These are phyloP conservation scores for Passerina amoena DNA, from an alignment of 2,113 vertebrate genomes.

Conservation along the genomic window DNA sequence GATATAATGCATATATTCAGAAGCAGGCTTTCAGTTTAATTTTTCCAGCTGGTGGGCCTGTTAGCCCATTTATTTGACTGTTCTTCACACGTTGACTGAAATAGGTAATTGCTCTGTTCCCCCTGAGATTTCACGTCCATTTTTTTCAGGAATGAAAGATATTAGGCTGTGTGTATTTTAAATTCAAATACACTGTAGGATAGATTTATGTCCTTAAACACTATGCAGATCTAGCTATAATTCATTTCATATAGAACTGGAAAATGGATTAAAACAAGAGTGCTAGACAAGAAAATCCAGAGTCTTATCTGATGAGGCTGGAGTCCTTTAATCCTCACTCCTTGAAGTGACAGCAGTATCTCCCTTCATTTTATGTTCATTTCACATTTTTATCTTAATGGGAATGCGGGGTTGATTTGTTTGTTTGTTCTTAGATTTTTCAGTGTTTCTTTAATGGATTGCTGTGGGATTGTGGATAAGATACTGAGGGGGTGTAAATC, in stretches of 20 bases:
- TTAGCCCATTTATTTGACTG: conserved; percentile 66
- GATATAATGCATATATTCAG: conserved; percentile 63
- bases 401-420: background rate
- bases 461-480: background rate
- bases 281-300: conserved; percentile 28
- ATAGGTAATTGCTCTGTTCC: conserved; percentile 61
- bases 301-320: conserved; percentile 51
- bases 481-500: background rate
- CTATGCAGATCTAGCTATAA: conserved; percentile 39
- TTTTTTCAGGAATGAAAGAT: conserved; percentile 49
- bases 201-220: conserved; percentile 51
- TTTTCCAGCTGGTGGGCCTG: conserved; percentile 63
- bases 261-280: conserved; percentile 36
- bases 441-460: background rate
- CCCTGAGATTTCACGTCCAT: conserved; percentile 45
- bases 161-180: conserved; percentile 48
- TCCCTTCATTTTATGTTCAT: conserved; percentile 20
- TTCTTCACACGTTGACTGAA: conserved; percentile 65
- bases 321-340: conserved; percentile 42
- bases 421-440: conserved; percentile 26
- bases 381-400: conserved; percentile 23
- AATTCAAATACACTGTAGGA: conserved; percentile 45
- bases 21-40: conserved; percentile 64
- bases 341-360: conserved; percentile 29
- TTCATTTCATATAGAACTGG: conserved; percentile 28